These are phyloP conservation scores for Aplysia californica DNA, from an alignment of 1,140 invertebrate species.

Conservation along the genomic window DNA sequence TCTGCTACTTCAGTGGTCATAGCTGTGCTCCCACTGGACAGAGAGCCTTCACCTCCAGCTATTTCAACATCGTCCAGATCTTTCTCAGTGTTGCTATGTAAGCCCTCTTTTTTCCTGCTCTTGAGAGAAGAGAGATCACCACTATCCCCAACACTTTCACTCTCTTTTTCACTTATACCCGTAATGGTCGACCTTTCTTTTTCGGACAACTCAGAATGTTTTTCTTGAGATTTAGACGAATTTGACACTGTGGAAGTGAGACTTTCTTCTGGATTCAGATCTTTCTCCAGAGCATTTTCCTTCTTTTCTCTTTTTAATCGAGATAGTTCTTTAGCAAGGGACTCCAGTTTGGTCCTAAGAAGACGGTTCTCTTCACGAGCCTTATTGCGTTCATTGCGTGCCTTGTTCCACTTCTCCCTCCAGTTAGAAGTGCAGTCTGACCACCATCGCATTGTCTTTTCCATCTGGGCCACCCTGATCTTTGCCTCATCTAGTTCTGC, in stretches of 20 bases:
- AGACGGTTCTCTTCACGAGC: conserved; percentile 87
- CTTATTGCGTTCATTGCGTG: conserved; percentile 70
- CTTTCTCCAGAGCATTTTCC: conserved; percentile 83
- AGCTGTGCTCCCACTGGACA: neutral
- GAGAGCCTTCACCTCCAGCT: conserved; percentile 10
- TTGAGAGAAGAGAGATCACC: no score
- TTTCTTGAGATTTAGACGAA: conserved; percentile 2
- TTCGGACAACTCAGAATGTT: conserved; percentile 9
- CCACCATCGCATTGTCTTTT: conserved; percentile 99
- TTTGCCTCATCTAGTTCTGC: conserved; percentile 88
- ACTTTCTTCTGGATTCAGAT: conserved; percentile 34
- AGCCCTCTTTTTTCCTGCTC: no score
- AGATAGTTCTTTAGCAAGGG: conserved; percentile 81
- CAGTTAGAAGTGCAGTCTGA: conserved; percentile 90
- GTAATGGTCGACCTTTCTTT: conserved; percentile 3
- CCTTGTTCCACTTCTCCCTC: conserved; percentile 97
- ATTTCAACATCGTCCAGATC: conserved; percentile 44
- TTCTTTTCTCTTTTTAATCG: conserved; percentile 82
- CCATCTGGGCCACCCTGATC: conserved; percentile 94
- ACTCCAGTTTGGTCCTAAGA: conserved; percentile 82
- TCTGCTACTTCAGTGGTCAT: neutral
- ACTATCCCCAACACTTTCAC: conserved; percentile 29
- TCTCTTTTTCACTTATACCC: conserved; percentile 7
- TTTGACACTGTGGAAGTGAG: conserved; percentile 3
- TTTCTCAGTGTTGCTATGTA: no score